These are phyloP conservation scores for Alligator mississippiensis DNA, from an alignment of 2,113 vertebrate genomes.

Conservation along the genomic window DNA sequence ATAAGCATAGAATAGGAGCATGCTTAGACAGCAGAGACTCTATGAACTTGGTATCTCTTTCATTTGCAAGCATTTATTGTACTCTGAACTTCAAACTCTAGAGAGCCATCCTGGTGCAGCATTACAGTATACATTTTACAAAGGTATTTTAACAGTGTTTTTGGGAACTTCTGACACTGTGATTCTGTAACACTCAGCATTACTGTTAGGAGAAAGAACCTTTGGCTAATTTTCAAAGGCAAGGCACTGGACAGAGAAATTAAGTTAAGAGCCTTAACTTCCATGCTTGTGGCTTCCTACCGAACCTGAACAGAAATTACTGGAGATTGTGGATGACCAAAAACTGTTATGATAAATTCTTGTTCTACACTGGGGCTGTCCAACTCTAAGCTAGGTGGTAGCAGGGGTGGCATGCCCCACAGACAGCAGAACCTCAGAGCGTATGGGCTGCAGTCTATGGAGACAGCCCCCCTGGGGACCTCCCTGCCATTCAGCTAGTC, in stretches of 20 bases:
- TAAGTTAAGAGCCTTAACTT: rapidly evolving
- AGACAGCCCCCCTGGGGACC: too few species aligned
- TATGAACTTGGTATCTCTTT: background rate
- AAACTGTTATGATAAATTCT: background rate
- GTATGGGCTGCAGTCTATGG: too few species aligned
- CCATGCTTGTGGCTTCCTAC: background rate
- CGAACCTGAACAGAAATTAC: background rate
- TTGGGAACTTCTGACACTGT: background rate
- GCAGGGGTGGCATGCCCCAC: too few species aligned
- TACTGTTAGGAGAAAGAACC: background rate
- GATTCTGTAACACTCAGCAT: background rate
- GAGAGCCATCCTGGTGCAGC: background rate
- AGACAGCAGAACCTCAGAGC: too few species aligned
- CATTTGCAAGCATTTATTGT: background rate
- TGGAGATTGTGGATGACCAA: background rate
- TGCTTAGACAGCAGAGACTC: rapidly evolving
- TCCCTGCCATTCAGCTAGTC: too few species aligned
- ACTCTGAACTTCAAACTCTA: background rate
- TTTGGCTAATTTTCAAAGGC: background rate
- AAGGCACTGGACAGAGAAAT: background rate
- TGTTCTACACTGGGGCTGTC: background rate
- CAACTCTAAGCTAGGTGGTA: too few species aligned
- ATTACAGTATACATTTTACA: background rate
- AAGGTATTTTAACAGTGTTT: rapidly evolving
- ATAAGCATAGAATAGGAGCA: background rate